Evolutionary conservation across 1,140 invertebrate genomes (phyloP), one percentile per base, ranked within the genome.

Genomic region (Ceratina calcarata): DNA sequence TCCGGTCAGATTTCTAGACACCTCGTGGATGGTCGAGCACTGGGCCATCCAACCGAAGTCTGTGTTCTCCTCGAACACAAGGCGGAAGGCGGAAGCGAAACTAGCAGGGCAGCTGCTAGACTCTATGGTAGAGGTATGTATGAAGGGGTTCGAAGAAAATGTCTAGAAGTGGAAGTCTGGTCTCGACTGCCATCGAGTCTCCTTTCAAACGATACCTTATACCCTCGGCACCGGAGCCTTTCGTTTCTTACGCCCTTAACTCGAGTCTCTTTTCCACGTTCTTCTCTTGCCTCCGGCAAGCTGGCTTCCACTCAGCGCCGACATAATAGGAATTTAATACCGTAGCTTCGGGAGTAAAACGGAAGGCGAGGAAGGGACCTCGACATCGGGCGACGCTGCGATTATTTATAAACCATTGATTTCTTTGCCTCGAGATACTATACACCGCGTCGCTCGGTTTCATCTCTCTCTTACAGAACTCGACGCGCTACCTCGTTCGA

Each of bases 291-390:
- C 67, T 22, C 64, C 20, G 67, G 66, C 58, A 12, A 15, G 27
- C 58, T 58, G 66, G 15, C 79, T 77, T 51, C 51, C 79, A 64
- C 73, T 77, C 79, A 66, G n/a, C 79, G n/a, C 20, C 62, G 80
- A 72, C 55, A 67, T 78, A 78, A 73, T 81, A 78, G 74, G 57
- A 81, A 81, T 84, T 81, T 84, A 84, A 84, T 81, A 71, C 79
- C 60, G 68, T 62, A 53, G 45, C 79, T 49, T 58, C 70, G 55
- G 6, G 69, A 45, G 12, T 55, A 55, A 78, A 64, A 64, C 70
- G 49, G 67, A 45, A 55, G 13, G 15, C 18, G 22, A 1, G 3
- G 18, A 18, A 18, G 15, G 27, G 27, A 53, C 53, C 64, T 7
- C 57, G 73, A 45, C 65, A 20, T 20, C 58, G 45, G 27, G 16